Conservation (phyloP, 2,113 vertebrate genomes). For the Coreoperca whiteheadi region DNA sequence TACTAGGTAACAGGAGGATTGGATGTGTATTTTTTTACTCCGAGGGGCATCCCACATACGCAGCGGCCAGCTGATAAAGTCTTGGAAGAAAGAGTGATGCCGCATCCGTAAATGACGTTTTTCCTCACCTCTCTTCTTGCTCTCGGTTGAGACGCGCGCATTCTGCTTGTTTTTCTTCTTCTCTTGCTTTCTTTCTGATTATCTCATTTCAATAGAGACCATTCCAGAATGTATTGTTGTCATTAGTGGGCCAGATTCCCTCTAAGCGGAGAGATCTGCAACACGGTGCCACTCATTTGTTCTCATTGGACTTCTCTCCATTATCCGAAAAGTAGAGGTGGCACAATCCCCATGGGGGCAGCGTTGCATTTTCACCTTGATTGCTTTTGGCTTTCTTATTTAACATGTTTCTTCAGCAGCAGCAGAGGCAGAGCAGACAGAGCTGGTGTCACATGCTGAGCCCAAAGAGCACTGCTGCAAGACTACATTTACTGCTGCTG, state of each 20-base stretch:
- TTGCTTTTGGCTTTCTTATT: slow-evolving; percentile 76
- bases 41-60: slow-evolving; percentile 10
- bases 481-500: slow-evolving; percentile 18
- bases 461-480: slow-evolving; percentile 8
- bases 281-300: slow-evolving; percentile 64
- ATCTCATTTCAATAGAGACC: slow-evolving; percentile 65
- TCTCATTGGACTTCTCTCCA: slow-evolving; percentile 76
- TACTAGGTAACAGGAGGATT: not conserved
- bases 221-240: slow-evolving; percentile 63
- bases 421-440: slow-evolving; percentile 36
- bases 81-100: slow-evolving; percentile 17
- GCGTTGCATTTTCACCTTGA: slow-evolving; percentile 74
- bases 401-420: slow-evolving; percentile 59
- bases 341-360: slow-evolving; percentile 61
- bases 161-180: slow-evolving; percentile 49
- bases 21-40: slow-evolving; percentile 26
- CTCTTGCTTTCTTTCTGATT: slow-evolving; percentile 32
- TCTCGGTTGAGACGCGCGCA: slow-evolving; percentile 29
- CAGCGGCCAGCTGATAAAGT: slow-evolving; percentile 31
- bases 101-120: slow-evolving; percentile 54
- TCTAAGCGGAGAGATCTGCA: slow-evolving; percentile 61
- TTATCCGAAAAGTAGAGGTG: slow-evolving; percentile 69
- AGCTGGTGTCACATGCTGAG: slow-evolving; percentile 37
- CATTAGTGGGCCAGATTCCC: slow-evolving; percentile 66
- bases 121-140: slow-evolving; percentile 38